Percentiles rank a stretch among this genome's conserved stretches.
Evolutionary conservation across 2,888 invertebrate species (phyloP).

Genomic region (Coelinius sp.): DNA sequence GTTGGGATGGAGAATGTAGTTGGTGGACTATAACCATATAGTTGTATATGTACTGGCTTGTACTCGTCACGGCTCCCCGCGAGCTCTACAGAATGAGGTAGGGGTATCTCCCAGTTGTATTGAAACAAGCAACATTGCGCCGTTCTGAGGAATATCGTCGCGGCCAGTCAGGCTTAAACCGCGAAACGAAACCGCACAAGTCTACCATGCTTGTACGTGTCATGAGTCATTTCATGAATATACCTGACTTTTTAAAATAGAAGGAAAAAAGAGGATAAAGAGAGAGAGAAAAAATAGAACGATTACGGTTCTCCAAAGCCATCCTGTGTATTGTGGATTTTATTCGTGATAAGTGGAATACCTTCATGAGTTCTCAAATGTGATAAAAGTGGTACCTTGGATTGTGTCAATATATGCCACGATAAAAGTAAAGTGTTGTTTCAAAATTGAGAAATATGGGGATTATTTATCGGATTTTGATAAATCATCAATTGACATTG

Average conservation of each 20-base stretch:
- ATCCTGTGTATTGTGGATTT: not conserved
- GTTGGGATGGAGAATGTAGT: conserved; percentile 15
- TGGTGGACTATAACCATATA: not conserved
- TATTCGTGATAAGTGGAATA: not conserved
- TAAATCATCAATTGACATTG: not conserved
- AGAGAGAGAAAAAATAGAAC: conserved; percentile 21
- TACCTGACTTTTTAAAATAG: not conserved
- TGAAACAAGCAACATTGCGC: conserved; percentile 52
- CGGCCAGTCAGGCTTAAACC: conserved; percentile 66
- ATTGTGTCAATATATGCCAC: no score
- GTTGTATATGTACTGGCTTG: conserved; percentile 17
- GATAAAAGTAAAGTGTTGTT: not conserved
- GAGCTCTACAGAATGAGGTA: conserved; percentile 10
- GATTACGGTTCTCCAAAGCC: not conserved
- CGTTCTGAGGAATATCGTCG: conserved; percentile 56
- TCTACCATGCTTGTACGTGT: conserved; percentile 11
- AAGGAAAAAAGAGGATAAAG: not conserved
- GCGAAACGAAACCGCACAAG: conserved; percentile 52
- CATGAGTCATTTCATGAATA: conserved; percentile 35
- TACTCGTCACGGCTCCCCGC: conserved; percentile 24
- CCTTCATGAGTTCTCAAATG: not conserved
- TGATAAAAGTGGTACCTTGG: not conserved
- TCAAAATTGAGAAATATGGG: not conserved
- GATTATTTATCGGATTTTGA: not conserved
- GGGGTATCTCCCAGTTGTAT: conserved; percentile 34